phyloP scores from a whole-genome alignment of 2,888 invertebrate genomes.

The Zygogramma bicolorata region DNA sequence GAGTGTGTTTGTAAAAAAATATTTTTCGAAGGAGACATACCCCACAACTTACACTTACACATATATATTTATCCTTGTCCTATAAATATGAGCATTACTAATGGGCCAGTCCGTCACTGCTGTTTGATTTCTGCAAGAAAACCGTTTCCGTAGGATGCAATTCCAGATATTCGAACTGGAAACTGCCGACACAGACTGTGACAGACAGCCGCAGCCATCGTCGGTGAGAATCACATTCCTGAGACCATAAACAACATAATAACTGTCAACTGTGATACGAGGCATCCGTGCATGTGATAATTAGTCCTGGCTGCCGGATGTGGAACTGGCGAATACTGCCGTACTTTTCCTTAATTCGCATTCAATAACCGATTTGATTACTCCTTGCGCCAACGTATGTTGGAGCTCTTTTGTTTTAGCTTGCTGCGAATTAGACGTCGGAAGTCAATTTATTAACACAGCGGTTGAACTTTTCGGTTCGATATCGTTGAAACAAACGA shows the following conservation, averaged over 20 bases:
- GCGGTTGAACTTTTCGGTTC: conserved; percentile 32
- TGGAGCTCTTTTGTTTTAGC: conserved; percentile 63
- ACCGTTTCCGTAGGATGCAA: too few species aligned
- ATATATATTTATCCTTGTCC: too few species aligned
- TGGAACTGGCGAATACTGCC: conserved; percentile 52
- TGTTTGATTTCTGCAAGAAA: too few species aligned
- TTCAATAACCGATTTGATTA: conserved; percentile 45
- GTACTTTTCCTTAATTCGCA: conserved; percentile 43
- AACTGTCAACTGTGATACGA: conserved; percentile 67
- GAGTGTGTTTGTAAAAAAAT: too few species aligned
- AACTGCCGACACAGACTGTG: conserved; percentile 50
- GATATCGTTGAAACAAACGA: conserved; percentile 13
- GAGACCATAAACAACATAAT: conserved; percentile 60
- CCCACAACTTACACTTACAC: too few species aligned
- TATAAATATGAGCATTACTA: too few species aligned
- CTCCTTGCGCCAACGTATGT: conserved; percentile 55
- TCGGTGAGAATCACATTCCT: conserved; percentile 57
- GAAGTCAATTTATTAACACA: conserved; percentile 42
- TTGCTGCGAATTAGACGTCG: conserved; percentile 53
- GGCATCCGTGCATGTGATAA: conserved; percentile 67
- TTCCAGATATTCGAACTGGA: conserved; percentile 59
- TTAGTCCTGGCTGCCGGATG: conserved; percentile 63
- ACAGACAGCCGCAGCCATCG: conserved; percentile 38
- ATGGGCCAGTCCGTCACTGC: too few species aligned
- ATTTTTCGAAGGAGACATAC: too few species aligned